A percentile compares a stretch with the other conserved stretches of the same genome.
phyloP scores from a whole-genome alignment of 1,140 invertebrate genomes.

The Panulirus ornatus region DNA sequence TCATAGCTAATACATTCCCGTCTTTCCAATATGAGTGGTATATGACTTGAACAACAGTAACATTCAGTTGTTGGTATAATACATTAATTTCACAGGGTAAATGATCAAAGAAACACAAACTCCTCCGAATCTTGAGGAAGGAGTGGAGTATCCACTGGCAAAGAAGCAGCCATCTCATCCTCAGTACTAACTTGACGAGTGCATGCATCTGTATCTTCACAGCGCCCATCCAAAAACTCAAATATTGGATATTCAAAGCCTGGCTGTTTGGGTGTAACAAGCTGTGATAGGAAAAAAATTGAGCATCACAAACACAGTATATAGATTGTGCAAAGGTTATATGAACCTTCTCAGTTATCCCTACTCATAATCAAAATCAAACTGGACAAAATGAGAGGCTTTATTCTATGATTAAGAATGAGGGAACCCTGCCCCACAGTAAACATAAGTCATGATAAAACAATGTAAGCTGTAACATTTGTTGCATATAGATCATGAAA shows the following conservation, averaged over 20 bases:
- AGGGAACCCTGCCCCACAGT: too few species aligned
- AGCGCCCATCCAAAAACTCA: slow-evolving; percentile 59
- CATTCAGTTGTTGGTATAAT: not conserved
- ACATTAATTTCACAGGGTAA: not conserved
- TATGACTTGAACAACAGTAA: not conserved
- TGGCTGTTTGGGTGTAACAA: slow-evolving; percentile 61
- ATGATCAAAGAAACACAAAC: slow-evolving; percentile 64
- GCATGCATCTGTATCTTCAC: slow-evolving; percentile 43
- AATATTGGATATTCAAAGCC: slow-evolving; percentile 65
- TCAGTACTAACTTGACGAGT: slow-evolving; percentile 57
- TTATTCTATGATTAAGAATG: too few species aligned
- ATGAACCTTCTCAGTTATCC: too few species aligned
- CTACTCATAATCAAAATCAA: too few species aligned
- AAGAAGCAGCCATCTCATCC: slow-evolving; percentile 48
- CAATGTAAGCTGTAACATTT: too few species aligned
- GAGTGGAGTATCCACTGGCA: slow-evolving; percentile 53
- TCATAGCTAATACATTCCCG: not conserved
- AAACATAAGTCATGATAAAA: too few species aligned
- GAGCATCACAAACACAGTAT: not conserved
- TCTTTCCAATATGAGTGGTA: not conserved
- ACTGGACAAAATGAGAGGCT: too few species aligned
- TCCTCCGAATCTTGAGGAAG: slow-evolving; percentile 63
- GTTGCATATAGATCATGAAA: too few species aligned
- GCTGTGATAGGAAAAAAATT: slow-evolving; percentile 13
- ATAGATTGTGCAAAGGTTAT: too few species aligned